Percentiles rank a stretch among this genome's conserved stretches.
Conservation (phyloP, 2,888 invertebrate genomes). For the Dendrolimus pini region DNA sequence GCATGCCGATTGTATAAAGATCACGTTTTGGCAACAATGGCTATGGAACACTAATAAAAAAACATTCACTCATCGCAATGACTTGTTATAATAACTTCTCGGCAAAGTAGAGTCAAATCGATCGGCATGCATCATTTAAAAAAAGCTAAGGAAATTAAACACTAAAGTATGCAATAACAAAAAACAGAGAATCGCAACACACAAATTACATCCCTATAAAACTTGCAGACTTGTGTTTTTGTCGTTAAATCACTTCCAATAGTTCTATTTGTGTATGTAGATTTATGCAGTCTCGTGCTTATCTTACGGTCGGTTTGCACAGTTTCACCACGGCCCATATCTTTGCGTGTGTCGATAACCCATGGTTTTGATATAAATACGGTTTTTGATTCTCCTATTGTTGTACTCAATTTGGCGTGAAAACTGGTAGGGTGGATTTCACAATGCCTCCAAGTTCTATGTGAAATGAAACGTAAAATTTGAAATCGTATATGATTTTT, state of each 20-base stretch:
- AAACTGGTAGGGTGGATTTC: background rate
- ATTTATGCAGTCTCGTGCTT: slow-evolving; percentile 62
- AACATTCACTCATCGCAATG: too few relatives aligned
- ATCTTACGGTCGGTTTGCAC: slow-evolving; percentile 57
- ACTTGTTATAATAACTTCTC: too few relatives aligned
- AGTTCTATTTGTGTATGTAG: slow-evolving; percentile 45
- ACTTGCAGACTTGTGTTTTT: slow-evolving; percentile 36
- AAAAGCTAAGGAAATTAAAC: too few relatives aligned
- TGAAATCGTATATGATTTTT: background rate
- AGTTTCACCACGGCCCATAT: slow-evolving; percentile 52
- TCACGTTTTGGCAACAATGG: too few relatives aligned
- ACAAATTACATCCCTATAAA: slow-evolving; percentile 24
- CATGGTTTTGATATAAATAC: slow-evolving; percentile 32
- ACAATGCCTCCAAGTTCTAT: background rate
- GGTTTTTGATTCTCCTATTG: background rate
- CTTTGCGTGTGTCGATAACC: slow-evolving; percentile 41
- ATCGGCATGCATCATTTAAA: too few relatives aligned
- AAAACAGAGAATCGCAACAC: too few relatives aligned
- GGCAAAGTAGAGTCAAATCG: too few relatives aligned
- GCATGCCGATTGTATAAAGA: too few relatives aligned
- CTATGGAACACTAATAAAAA: too few relatives aligned
- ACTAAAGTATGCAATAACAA: too few relatives aligned
- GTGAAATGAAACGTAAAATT: slow-evolving; percentile 1
- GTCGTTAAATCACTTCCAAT: slow-evolving; percentile 39
- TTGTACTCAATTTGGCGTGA: background rate